Conservation (phyloP, 1,140 invertebrate genomes). For the Hyles vespertilio region DNA sequence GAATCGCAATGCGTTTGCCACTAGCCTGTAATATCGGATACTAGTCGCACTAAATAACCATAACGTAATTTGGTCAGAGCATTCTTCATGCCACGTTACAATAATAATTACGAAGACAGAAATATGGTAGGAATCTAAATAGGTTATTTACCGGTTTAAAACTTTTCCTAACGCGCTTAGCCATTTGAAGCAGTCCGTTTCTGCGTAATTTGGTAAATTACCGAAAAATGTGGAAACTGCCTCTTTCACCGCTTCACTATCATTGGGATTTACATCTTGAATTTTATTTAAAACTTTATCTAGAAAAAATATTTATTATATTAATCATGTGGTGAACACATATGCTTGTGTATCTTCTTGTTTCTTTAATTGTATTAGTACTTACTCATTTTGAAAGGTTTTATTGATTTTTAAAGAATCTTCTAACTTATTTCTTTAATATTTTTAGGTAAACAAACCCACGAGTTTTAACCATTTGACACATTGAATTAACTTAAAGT, state of each 20-base stretch:
- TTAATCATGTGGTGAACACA: neutral
- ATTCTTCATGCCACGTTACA: no score
- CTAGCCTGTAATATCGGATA: no score
- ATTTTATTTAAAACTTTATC: constrained; percentile 56
- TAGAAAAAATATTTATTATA: constrained; percentile 18
- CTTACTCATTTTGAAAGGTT: constrained; percentile 19
- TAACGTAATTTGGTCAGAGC: no score
- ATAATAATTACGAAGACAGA: no score
- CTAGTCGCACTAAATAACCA: no score
- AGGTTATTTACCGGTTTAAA: constrained; percentile 59
- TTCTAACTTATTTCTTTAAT: neutral
- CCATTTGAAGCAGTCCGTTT: constrained; percentile 37
- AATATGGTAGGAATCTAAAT: neutral
- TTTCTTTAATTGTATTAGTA: constrained; percentile 6
- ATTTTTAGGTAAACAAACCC: constrained; percentile 16
- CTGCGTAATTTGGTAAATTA: constrained; percentile 42
- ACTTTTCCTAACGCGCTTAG: constrained; percentile 41
- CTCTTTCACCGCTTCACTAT: constrained; percentile 56
- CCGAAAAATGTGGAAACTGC: constrained; percentile 43
- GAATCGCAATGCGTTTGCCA: no score
- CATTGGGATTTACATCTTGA: constrained; percentile 51
- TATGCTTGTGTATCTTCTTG: neutral
- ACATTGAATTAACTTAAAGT: neutral
- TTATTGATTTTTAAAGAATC: neutral
- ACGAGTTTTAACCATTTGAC: constrained; percentile 4